phyloP scores from a whole-genome alignment of 30 jellyfish, hydroid and myxozoan genomes.

The Aurelia sp. region DNA sequence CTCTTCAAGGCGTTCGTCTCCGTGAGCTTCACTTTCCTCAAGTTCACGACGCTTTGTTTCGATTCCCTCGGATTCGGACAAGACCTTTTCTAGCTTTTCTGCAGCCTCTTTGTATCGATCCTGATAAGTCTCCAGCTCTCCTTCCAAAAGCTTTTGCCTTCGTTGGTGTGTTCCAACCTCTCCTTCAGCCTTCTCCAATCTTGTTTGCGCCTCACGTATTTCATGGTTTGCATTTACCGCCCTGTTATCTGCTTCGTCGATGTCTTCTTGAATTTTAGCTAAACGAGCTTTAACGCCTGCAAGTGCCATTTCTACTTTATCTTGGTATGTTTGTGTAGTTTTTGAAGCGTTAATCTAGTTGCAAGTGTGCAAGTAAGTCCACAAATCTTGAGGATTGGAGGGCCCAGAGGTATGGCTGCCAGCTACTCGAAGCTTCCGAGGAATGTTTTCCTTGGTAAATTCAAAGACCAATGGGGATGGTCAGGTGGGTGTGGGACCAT shows the following conservation, averaged over 20 bases:
- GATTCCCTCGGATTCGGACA: slow-evolving; percentile 53
- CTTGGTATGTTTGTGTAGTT: not conserved
- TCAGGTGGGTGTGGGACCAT: slow-evolving; percentile 56
- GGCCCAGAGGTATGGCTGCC: slow-evolving; percentile 37
- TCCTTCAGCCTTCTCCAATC: slow-evolving; percentile 93
- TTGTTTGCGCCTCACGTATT: slow-evolving; percentile 84
- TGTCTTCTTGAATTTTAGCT: slow-evolving; percentile 74
- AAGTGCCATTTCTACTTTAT: slow-evolving; percentile 50
- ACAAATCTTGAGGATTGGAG: not conserved
- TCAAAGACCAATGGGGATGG: slow-evolving; percentile 74
- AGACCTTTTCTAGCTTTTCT: slow-evolving; percentile 63
- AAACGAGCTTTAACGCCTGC: slow-evolving; percentile 81
- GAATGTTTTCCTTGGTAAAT: slow-evolving; percentile 47
- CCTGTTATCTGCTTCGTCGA: slow-evolving; percentile 93
- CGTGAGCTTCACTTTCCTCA: slow-evolving; percentile 84
- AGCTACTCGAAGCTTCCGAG: slow-evolving; percentile 42
- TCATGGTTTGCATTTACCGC: slow-evolving; percentile 80
- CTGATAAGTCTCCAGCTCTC: slow-evolving; percentile 49
- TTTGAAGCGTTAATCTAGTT: not conserved
- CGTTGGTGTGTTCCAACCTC: slow-evolving; percentile 84
- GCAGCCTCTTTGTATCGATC: slow-evolving; percentile 68
- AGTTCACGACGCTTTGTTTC: slow-evolving; percentile 76
- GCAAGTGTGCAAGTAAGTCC: not conserved
- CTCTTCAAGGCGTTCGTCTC: slow-evolving; percentile 88
- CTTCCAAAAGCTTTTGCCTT: slow-evolving; percentile 75